Evolutionary conservation across 92 coral and sea anemone species (phyloP).

Genomic region (Blastomussa wellsi): DNA sequence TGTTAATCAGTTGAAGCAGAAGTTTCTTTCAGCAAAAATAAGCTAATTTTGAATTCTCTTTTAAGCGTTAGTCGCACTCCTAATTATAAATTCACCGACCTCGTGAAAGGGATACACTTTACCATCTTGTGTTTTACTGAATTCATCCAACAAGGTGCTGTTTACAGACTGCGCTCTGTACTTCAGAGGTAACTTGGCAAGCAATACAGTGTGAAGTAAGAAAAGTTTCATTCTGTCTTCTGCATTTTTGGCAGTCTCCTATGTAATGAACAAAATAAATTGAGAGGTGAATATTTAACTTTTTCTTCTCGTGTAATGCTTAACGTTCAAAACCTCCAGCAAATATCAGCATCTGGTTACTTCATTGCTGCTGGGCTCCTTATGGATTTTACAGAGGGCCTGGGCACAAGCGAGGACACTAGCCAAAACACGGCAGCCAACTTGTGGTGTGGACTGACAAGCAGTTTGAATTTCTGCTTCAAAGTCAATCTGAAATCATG

Average conservation of each 20-base stretch:
- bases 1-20: too few relatives aligned
- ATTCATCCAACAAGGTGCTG: conserved; percentile 19
- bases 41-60: too few relatives aligned
- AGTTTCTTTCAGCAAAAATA: too few relatives aligned
- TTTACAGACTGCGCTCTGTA: conserved; percentile 54
- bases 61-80: neutral
- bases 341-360: neutral
- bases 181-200: conserved; percentile 50
- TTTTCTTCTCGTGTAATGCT: neutral
- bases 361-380: neutral
- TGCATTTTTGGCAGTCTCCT: conserved; percentile 2
- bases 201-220: conserved; percentile 52
- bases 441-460: neutral
- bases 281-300: neutral
- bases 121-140: conserved; percentile 9
- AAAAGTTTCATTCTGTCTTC: conserved; percentile 35
- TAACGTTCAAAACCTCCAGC: neutral
- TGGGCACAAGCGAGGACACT: conserved; percentile 7
- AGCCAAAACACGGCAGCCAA: conserved; percentile 11
- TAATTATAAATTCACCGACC: conserved; percentile 5
- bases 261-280: neutral
- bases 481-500: conserved; percentile 10
- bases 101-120: conserved; percentile 12
- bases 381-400: neutral
- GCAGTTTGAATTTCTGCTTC: conserved; percentile 12